These are phyloP conservation scores for Intellagama lesueurii DNA, from an alignment of 2,797 vertebrate genomes.

Conservation along the genomic window DNA sequence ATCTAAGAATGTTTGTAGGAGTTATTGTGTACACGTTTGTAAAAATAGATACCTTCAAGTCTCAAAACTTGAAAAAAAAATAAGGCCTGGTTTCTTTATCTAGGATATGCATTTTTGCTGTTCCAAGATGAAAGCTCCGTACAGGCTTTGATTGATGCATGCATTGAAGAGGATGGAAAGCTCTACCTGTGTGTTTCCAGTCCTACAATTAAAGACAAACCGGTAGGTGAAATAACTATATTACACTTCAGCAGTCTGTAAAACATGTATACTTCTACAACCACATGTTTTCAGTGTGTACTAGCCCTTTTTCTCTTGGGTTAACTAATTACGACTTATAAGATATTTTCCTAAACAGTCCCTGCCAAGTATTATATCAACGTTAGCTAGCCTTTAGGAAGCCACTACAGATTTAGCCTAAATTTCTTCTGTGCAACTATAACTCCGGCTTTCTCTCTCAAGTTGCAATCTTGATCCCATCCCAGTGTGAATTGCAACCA, in stretches of 20 bases:
- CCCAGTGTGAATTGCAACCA: neutral
- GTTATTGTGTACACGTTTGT: neutral
- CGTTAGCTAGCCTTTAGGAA: neutral
- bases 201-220: constrained; percentile 99
- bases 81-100: constrained; percentile 26
- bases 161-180: constrained; percentile 98
- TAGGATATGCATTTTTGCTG: constrained; percentile 97
- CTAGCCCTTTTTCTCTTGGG: neutral
- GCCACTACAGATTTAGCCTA: neutral
- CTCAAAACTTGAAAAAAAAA: neutral
- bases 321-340: neutral
- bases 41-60: constrained; percentile 25
- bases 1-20: neutral
- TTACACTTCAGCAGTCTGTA: constrained; percentile 33
- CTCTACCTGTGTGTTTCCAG: constrained; percentile 98
- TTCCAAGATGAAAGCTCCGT: constrained; percentile 99
- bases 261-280: neutral
- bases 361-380: neutral
- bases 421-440: neutral
- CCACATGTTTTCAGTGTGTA: neutral
- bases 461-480: neutral
- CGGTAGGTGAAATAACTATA: constrained; percentile 83
- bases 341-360: neutral
- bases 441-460: neutral
- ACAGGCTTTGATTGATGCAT: constrained; percentile 97